Conservation (phyloP, 2,113 vertebrate species). For the Polypterus senegalus region DNA sequence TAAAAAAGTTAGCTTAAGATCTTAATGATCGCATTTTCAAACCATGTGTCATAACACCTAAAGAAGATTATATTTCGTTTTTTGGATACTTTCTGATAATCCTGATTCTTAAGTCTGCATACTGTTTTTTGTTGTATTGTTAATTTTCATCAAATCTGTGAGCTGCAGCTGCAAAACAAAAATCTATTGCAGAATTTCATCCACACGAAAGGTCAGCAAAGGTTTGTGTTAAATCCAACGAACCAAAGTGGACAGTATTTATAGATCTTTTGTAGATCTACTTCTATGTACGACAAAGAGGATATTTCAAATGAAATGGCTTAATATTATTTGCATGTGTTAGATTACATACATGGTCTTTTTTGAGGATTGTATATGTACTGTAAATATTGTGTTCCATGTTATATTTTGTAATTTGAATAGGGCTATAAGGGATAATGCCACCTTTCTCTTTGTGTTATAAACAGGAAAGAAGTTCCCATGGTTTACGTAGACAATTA, state of each 20-base stretch:
- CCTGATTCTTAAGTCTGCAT: too few species aligned
- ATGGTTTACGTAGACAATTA: too few species aligned
- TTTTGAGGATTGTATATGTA: conserved; percentile 58
- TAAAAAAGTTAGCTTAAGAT: too few species aligned
- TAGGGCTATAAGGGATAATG: conserved; percentile 27
- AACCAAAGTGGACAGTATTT: conserved; percentile 49
- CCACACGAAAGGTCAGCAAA: background rate
- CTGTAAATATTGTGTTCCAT: conserved; percentile 57
- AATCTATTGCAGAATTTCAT: background rate
- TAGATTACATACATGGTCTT: conserved; percentile 43
- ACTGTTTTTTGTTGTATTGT: too few species aligned
- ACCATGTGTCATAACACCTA: too few species aligned
- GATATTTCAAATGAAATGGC: conserved; percentile 60
- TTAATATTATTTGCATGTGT: conserved; percentile 45
- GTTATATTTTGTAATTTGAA: conserved; percentile 34
- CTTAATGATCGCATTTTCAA: too few species aligned
- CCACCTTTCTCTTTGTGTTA: conserved; percentile 17
- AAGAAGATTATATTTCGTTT: too few species aligned
- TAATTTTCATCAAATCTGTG: too few species aligned
- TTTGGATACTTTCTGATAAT: too few species aligned
- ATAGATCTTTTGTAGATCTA: conserved; percentile 50
- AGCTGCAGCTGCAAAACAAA: background rate
- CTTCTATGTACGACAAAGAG: conserved; percentile 30
- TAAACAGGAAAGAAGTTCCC: too few species aligned
- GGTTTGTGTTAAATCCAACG: conserved; percentile 25